Conservation (phyloP, 2,113 vertebrate genomes). For the Lethenteron camtschaticum region DNA sequence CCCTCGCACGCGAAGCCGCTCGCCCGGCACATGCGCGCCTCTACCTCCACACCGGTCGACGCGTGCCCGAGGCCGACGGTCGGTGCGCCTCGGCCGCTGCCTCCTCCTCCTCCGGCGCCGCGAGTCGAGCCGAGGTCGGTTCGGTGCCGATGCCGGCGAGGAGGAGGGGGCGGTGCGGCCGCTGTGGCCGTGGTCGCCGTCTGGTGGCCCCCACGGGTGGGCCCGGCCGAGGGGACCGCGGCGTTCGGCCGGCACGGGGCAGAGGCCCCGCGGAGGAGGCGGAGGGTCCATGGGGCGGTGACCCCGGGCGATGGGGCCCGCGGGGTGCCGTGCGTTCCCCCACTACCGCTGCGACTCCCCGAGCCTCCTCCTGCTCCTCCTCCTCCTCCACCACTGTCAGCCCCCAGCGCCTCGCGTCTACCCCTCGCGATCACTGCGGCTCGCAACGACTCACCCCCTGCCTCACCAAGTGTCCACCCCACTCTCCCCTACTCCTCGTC, state of each 20-base stretch:
- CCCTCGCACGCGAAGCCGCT: conserved; percentile 63
- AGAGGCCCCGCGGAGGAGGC: conserved; percentile 40
- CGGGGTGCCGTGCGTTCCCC: too few relatives aligned
- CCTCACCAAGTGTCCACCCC: too few relatives aligned
- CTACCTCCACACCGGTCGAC: conserved; percentile 28
- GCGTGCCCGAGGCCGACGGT: neutral
- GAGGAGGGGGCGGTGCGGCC: conserved; percentile 8
- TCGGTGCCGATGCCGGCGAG: conserved; percentile 13
- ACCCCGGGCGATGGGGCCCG: conserved; percentile 20
- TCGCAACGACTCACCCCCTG: too few relatives aligned
- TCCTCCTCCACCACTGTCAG: too few relatives aligned
- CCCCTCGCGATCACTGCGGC: too few relatives aligned
- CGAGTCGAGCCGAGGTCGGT: conserved; percentile 10
- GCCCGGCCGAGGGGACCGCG: conserved; percentile 25
- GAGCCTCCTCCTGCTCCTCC: too few relatives aligned
- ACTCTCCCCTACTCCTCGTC: too few relatives aligned
- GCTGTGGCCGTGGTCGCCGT: conserved; percentile 10
- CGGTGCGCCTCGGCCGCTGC: conserved; percentile 12
- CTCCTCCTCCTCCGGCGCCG: conserved; percentile 19
- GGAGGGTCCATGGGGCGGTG: conserved; percentile 19
- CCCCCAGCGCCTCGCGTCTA: too few relatives aligned
- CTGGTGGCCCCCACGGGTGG: conserved; percentile 14
- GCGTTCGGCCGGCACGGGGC: conserved; percentile 25
- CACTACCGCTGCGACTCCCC: too few relatives aligned
- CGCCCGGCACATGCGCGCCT: conserved; percentile 51